These are phyloP conservation scores for Oncopodura yosiiana DNA, from an alignment of 1,140 invertebrate species.

Conservation along the genomic window DNA sequence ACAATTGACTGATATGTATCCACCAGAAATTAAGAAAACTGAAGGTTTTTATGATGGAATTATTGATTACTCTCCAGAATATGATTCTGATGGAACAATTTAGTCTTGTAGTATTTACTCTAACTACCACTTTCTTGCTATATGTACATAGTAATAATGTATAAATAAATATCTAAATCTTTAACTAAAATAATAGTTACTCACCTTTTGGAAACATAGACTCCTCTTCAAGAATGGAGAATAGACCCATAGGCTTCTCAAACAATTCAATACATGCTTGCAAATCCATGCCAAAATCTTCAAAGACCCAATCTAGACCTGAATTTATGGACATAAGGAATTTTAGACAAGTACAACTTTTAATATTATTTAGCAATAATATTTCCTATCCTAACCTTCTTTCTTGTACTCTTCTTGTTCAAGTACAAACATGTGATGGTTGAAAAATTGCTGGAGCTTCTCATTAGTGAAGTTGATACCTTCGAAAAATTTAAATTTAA, in stretches of 20 bases:
- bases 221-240: conserved; percentile 62
- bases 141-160: conserved; percentile 99
- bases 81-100: too few species aligned
- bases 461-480: conserved; percentile 99
- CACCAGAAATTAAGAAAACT: too few species aligned
- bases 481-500: too few species aligned
- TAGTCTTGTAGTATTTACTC: too few species aligned
- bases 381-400: too few species aligned
- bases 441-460: conserved; percentile 95
- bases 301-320: conserved; percentile 80
- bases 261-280: conserved; percentile 97
- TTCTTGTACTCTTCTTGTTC: conserved; percentile 95
- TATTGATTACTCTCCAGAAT: too few species aligned
- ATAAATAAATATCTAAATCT: conserved; percentile 97
- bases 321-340: conserved; percentile 26
- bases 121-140: too few species aligned
- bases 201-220: conserved; percentile 46
- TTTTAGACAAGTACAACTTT: neutral
- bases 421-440: conserved; percentile 95
- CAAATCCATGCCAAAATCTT: conserved; percentile 95
- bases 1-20: too few species aligned
- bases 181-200: conserved; percentile 93
- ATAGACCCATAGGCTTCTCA: conserved; percentile 71
- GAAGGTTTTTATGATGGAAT: too few species aligned
- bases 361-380: too few species aligned